phyloP scores from a whole-genome alignment of 2,797 vertebrate species.

The Cheirogaleus major region DNA sequence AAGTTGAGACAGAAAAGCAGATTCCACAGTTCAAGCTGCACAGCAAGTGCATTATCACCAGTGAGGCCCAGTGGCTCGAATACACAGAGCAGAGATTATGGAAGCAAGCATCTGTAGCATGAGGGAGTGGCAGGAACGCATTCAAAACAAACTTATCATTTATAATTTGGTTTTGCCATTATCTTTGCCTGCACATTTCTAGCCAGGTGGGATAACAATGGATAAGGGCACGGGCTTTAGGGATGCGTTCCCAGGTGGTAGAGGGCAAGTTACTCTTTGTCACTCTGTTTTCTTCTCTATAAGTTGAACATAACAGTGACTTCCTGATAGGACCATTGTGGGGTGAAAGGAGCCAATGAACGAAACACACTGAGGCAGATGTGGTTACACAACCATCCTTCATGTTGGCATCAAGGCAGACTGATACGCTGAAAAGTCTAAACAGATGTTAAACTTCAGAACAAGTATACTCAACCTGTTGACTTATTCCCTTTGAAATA shows the following conservation, averaged over 20 bases:
- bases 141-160: neutral
- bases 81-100: slow-evolving; percentile 41
- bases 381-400: neutral
- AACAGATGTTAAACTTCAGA: neutral
- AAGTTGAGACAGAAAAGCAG: slow-evolving; percentile 16
- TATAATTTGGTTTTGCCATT: slow-evolving; percentile 8
- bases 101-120: neutral
- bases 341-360: neutral
- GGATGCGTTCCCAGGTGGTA: neutral
- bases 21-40: slow-evolving; percentile 18
- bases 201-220: neutral
- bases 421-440: neutral
- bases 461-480: neutral
- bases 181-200: slow-evolving; percentile 9
- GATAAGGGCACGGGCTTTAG: neutral
- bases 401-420: neutral
- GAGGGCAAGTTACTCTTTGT: neutral
- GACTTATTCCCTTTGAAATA: neutral
- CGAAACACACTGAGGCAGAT: neutral
- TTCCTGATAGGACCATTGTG: neutral
- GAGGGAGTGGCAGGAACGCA: neutral
- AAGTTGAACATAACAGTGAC: neutral
- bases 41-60: slow-evolving; percentile 28
- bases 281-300: slow-evolving; percentile 18
- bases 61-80: neutral